Conservation (phyloP, 35 echinoderm and acorn worm species). For the Heliocidaris tuberculata region DNA sequence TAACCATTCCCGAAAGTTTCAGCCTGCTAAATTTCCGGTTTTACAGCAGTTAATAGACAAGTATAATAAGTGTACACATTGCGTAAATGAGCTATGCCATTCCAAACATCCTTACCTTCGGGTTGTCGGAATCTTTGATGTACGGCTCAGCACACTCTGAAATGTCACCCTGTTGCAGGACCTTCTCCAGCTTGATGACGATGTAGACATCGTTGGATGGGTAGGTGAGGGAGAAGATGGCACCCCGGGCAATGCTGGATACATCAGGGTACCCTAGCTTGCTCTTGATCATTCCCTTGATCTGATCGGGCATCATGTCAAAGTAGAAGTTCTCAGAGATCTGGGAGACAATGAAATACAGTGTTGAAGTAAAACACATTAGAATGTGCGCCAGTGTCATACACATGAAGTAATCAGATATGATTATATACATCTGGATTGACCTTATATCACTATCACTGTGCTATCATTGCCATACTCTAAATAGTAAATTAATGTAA, state of each 20-base stretch:
- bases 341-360: slow-evolving; percentile 15
- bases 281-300: slow-evolving; percentile 73
- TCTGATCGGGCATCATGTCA: slow-evolving; percentile 82
- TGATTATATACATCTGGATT: no score
- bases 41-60: no score
- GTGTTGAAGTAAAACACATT: no score
- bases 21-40: no score
- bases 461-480: no score
- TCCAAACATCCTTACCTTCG: slow-evolving; percentile 56
- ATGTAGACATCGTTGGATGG: slow-evolving; percentile 92
- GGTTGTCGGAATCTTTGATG: slow-evolving; percentile 83
- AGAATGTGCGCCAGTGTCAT: no score
- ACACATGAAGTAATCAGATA: no score
- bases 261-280: slow-evolving; percentile 77
- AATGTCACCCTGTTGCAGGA: slow-evolving; percentile 88
- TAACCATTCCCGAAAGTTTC: no score
- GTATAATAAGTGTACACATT: no score
- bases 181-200: slow-evolving; percentile 94
- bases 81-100: background rate
- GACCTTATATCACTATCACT: no score
- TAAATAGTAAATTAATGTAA: no score
- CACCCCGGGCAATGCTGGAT: slow-evolving; percentile 69
- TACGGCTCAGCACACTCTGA: slow-evolving; percentile 87
- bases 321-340: slow-evolving; percentile 99
- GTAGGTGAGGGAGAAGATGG: slow-evolving; percentile 93